Conservation (phyloP, 2,113 vertebrate species). For the Oceanodroma tethys region DNA sequence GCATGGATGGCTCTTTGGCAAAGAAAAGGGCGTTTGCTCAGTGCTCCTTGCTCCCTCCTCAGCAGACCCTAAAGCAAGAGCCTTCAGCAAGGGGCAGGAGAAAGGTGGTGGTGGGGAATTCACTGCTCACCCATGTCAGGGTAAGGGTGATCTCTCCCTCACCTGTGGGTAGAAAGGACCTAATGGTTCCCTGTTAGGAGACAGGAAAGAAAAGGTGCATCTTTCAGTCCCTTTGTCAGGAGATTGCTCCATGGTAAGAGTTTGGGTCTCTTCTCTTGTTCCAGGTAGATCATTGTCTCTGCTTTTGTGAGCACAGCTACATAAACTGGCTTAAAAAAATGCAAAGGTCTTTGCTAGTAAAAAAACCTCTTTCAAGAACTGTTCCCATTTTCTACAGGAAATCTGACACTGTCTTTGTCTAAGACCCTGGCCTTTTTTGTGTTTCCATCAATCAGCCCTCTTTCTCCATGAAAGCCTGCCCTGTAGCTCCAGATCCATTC, state of each 20-base stretch:
- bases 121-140: neutral
- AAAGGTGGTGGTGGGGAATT: neutral
- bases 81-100: neutral
- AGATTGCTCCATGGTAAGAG: rapidly evolving
- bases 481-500: neutral
- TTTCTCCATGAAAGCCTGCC: neutral
- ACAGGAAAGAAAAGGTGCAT: neutral
- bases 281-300: neutral
- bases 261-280: neutral
- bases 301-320: neutral
- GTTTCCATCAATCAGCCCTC: neutral
- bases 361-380: neutral
- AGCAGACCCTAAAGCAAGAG: neutral
- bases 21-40: neutral
- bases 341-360: neutral
- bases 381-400: neutral
- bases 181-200: neutral
- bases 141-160: neutral
- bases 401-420: neutral
- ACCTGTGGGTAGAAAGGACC: neutral
- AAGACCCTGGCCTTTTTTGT: neutral
- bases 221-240: neutral
- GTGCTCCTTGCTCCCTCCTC: neutral
- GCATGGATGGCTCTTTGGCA: neutral
- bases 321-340: neutral